phyloP scores from a whole-genome alignment of 92 coral and sea anemone genomes.

The Pocillopora grandis region DNA sequence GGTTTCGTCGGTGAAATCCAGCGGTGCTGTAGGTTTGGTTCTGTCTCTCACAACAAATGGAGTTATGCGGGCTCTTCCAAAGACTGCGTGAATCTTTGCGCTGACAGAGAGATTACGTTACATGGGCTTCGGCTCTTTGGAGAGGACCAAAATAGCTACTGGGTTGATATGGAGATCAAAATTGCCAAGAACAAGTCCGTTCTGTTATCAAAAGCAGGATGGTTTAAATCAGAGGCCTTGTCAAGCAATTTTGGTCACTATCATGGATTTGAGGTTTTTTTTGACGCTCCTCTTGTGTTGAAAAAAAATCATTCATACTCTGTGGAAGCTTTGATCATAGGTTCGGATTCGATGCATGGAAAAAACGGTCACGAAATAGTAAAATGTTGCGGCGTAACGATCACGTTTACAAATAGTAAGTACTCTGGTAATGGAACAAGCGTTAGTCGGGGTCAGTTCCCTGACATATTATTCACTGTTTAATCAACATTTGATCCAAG shows the following conservation, averaged over 20 bases:
- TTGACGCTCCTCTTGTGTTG: slow-evolving; percentile 14
- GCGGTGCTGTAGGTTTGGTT: slow-evolving; percentile 41
- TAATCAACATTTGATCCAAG: neutral
- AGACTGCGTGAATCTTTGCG: slow-evolving; percentile 27
- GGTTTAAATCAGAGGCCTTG: slow-evolving; percentile 4
- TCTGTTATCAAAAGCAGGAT: slow-evolving; percentile 11
- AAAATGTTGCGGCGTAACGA: slow-evolving; percentile 13
- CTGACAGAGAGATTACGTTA: slow-evolving; percentile 21
- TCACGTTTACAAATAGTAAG: slow-evolving; percentile 28
- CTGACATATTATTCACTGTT: slow-evolving; percentile 15
- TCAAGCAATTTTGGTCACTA: neutral
- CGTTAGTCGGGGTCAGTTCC: slow-evolving; percentile 16
- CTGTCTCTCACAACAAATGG: neutral
- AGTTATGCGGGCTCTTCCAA: neutral
- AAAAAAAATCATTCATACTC: slow-evolving; percentile 11
- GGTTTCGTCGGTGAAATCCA: slow-evolving; percentile 27
- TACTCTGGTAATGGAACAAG: slow-evolving; percentile 42
- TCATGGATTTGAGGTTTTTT: slow-evolving; percentile 31
- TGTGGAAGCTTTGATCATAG: slow-evolving; percentile 35
- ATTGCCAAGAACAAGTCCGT: slow-evolving; percentile 14
- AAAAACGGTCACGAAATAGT: slow-evolving; percentile 7
- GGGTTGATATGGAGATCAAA: slow-evolving; percentile 20
- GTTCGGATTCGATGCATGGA: slow-evolving; percentile 32
- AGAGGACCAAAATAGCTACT: slow-evolving; percentile 24
- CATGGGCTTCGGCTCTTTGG: slow-evolving; percentile 50